A percentile compares a stretch with the other conserved stretches of the same genome.
Evolutionary conservation across 1,140 invertebrate genomes (phyloP).

Genomic region (Xylocopa sonorina): DNA sequence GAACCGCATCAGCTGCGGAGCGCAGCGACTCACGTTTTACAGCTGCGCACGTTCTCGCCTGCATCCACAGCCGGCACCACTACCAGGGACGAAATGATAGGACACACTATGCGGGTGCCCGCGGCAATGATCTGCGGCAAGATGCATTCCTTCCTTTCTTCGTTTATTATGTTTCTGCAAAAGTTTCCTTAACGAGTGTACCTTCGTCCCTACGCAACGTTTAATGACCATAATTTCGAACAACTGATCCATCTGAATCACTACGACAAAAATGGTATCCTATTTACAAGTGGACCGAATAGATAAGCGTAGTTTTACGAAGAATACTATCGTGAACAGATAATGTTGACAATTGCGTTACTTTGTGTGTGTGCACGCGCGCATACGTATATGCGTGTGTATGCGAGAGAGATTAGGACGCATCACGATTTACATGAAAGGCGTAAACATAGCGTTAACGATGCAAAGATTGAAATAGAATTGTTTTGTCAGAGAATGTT

Average conservation of each 20-base stretch:
- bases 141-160: neutral
- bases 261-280: neutral
- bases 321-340: slow-evolving; percentile 5
- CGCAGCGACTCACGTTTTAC: slow-evolving; percentile 62
- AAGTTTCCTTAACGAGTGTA: too few species aligned
- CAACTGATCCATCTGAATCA: neutral
- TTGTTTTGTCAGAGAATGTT: neutral
- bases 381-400: too few species aligned
- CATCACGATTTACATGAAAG: neutral
- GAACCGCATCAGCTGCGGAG: slow-evolving; percentile 55
- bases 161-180: neutral
- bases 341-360: neutral
- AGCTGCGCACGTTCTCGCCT: slow-evolving; percentile 62
- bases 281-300: neutral
- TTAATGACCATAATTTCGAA: neutral
- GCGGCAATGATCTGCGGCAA: neutral
- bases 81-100: slow-evolving; percentile 48
- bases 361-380: neutral
- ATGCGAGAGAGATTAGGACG: too few species aligned
- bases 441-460: neutral
- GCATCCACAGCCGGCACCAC: slow-evolving; percentile 61
- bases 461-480: neutral
- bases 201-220: neutral
- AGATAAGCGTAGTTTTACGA: slow-evolving; percentile 13
- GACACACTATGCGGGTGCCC: slow-evolving; percentile 28